Percentiles rank a stretch among this genome's conserved stretches.
These are phyloP conservation scores for Pachymerium ferrugineum DNA, from an alignment of 2,888 invertebrate species.

Conservation along the genomic window DNA sequence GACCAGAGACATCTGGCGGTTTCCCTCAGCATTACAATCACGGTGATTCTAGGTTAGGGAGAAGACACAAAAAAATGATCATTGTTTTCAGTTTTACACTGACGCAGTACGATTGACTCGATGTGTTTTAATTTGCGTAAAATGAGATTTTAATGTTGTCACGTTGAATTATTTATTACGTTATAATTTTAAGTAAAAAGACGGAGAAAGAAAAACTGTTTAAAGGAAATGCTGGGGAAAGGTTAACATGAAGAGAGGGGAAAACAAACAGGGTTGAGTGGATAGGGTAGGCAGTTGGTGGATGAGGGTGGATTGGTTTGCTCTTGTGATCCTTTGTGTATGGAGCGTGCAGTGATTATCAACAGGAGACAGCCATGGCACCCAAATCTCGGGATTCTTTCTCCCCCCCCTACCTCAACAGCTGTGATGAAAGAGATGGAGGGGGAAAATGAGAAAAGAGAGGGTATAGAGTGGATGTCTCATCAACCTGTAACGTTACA, in stretches of 20 bases:
- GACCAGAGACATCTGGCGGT: constrained; percentile 12
- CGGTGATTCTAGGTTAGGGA: not conserved
- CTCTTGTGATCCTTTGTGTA: constrained; percentile 27
- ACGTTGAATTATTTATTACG: no score
- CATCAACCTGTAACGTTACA: constrained; percentile 15
- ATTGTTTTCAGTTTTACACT: not conserved
- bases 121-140: not conserved
- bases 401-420: not conserved
- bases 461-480: not conserved
- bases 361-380: constrained; percentile 23
- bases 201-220: constrained; percentile 14
- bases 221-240: constrained; percentile 24
- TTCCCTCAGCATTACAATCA: constrained; percentile 16
- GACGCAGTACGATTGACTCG: no score
- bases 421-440: constrained; percentile 3
- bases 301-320: constrained; percentile 27
- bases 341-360: constrained; percentile 27
- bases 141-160: not conserved
- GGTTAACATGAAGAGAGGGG: constrained; percentile 16
- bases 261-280: constrained; percentile 27
- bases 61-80: no score
- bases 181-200: no score
- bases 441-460: not conserved
- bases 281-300: constrained; percentile 9
- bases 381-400: not conserved